Conservation (phyloP, 2,888 invertebrate genomes). For the Nephrotoma flavescens region DNA sequence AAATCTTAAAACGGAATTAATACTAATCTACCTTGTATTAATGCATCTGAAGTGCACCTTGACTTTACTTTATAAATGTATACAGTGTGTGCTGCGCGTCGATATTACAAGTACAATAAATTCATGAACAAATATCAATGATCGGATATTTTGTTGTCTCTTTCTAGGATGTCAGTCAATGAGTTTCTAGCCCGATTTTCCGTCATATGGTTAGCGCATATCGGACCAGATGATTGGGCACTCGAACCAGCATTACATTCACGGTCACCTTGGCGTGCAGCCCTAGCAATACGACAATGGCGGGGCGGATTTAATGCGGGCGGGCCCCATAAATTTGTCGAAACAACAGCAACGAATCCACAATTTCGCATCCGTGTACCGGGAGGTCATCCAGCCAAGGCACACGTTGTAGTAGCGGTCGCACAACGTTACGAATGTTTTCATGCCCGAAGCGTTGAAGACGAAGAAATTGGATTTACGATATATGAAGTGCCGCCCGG, state of each 20-base stretch:
- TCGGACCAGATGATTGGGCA: conserved; percentile 60
- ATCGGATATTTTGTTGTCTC: neutral
- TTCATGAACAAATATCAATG: neutral
- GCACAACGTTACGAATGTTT: conserved; percentile 46
- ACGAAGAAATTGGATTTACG: conserved; percentile 51
- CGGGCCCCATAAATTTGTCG: conserved; percentile 45
- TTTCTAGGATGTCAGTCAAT: conserved; percentile 15
- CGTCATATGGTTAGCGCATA: conserved; percentile 42
- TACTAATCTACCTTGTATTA: neutral
- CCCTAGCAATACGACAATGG: conserved; percentile 52
- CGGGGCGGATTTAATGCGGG: conserved; percentile 54
- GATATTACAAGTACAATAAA: neutral
- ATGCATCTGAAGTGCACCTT: neutral
- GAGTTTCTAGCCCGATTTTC: conserved; percentile 17
- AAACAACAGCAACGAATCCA: conserved; percentile 52
- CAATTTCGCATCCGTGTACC: conserved; percentile 57
- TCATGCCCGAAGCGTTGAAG: conserved; percentile 29
- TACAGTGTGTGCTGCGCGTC: neutral
- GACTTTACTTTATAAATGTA: neutral
- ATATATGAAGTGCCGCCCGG: conserved; percentile 53
- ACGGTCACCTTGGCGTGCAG: conserved; percentile 52
- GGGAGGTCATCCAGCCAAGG: conserved; percentile 41
- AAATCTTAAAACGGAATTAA: neutral
- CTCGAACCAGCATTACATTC: conserved; percentile 47
- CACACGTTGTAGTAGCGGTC: conserved; percentile 58